These are phyloP conservation scores for Ariopsis seemanni DNA, from an alignment of 2,113 vertebrate genomes.

Conservation along the genomic window DNA sequence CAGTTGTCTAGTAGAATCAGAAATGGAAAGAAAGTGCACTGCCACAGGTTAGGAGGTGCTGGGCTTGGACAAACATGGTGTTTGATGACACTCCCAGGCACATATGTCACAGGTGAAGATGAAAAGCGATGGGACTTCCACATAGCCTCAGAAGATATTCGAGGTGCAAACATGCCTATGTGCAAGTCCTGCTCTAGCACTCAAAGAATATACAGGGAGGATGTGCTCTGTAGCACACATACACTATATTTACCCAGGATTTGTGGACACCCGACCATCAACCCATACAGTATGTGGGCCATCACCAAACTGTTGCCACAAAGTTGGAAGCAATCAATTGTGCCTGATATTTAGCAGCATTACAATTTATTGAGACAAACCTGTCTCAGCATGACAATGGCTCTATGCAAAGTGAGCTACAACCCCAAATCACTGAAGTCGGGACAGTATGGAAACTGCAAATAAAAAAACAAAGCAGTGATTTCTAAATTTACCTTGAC, in stretches of 20 bases:
- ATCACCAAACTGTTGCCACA: not conserved
- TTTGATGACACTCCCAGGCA: conserved; percentile 69
- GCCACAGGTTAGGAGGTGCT: conserved; percentile 72
- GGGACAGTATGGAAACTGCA: too few relatives aligned
- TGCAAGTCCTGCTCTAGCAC: not conserved
- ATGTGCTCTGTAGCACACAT: conserved; percentile 16
- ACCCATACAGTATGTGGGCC: not conserved
- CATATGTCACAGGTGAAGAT: conserved; percentile 69
- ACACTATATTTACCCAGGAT: not conserved
- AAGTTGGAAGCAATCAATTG: too few relatives aligned
- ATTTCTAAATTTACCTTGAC: too few relatives aligned
- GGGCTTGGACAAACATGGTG: conserved; percentile 58
- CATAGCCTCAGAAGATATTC: conserved; percentile 47
- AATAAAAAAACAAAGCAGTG: too few relatives aligned
- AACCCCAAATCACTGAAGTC: too few relatives aligned
- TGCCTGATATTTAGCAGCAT: not conserved
- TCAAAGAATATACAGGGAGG: not conserved
- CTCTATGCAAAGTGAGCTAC: not conserved
- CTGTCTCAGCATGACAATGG: not conserved
- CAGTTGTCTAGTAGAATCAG: conserved; percentile 64
- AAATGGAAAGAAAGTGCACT: conserved; percentile 24
- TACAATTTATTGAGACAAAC: not conserved
- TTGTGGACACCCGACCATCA: not conserved
- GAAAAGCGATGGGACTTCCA: conserved; percentile 51
- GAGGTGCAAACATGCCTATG: conserved; percentile 26